phyloP scores from a whole-genome alignment of 2,888 invertebrate species.

The Andrena haemorrhoa region DNA sequence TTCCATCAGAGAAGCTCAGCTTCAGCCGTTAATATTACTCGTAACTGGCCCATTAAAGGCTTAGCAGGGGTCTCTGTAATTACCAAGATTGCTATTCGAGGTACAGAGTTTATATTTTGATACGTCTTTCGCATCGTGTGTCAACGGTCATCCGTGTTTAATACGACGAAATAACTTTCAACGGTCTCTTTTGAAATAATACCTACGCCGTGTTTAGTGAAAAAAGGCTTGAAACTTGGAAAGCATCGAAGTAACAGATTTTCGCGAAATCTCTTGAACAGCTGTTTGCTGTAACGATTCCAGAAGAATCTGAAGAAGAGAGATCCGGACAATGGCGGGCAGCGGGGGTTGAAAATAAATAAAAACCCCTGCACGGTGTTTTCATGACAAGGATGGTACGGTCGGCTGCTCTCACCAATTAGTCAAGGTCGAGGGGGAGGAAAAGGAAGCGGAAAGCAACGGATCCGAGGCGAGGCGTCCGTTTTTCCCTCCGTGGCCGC shows the following conservation, averaged over 20 bases:
- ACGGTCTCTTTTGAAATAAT: too few species aligned
- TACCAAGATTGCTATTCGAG: slow-evolving; percentile 20
- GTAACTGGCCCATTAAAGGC: slow-evolving; percentile 30
- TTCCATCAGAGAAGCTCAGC: slow-evolving; percentile 16
- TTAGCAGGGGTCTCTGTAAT: slow-evolving; percentile 35
- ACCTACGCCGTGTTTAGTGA: too few species aligned
- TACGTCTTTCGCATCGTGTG: neutral
- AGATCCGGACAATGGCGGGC: neutral
- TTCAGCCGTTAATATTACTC: slow-evolving; percentile 30
- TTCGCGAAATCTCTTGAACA: neutral
- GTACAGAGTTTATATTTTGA: slow-evolving; percentile 1
- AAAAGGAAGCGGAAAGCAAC: slow-evolving; percentile 43
- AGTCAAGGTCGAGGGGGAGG: slow-evolving; percentile 53
- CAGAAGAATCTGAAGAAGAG: neutral
- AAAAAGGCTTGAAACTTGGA: too few species aligned
- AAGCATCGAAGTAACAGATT: too few species aligned
- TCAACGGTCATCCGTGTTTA: neutral
- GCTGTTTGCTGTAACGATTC: neutral
- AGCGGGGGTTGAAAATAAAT: slow-evolving; percentile 20
- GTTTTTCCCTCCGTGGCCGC: slow-evolving; percentile 11
- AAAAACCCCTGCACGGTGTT: slow-evolving; percentile 6
- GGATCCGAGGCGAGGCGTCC: slow-evolving; percentile 12
- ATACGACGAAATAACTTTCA: too few species aligned
- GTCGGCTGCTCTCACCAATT: slow-evolving; percentile 43
- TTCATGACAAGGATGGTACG: slow-evolving; percentile 15